Conservation (phyloP, 2,888 invertebrate genomes). For the Drosophila ezoana region DNA sequence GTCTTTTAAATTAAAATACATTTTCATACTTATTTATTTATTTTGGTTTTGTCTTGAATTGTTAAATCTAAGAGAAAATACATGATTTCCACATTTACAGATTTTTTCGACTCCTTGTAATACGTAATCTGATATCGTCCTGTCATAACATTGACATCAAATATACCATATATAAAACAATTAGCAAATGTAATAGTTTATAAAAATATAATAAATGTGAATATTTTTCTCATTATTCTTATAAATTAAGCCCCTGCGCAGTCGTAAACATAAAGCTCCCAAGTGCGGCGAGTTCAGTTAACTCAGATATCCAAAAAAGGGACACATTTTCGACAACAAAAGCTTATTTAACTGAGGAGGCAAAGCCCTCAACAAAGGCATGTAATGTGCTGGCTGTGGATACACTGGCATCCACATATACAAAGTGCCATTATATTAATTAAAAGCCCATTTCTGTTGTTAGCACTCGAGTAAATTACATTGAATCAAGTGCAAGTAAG, state of each 20-base stretch:
- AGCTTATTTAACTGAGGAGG: constrained; percentile 37
- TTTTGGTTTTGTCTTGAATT: too few relatives aligned
- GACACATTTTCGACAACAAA: constrained; percentile 37
- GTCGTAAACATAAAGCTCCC: not conserved
- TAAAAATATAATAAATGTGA: not conserved
- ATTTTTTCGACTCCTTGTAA: too few relatives aligned
- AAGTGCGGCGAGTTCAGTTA: constrained; percentile 15
- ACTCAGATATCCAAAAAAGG: constrained; percentile 31
- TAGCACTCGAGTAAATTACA: constrained; percentile 47
- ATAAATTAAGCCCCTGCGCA: not conserved
- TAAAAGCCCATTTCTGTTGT: constrained; percentile 62
- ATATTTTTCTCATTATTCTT: not conserved
- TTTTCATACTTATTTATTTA: too few relatives aligned
- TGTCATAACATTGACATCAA: too few relatives aligned
- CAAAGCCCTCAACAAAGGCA: constrained; percentile 40
- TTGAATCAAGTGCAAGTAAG: constrained; percentile 19
- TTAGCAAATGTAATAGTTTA: not conserved
- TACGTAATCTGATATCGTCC: too few relatives aligned
- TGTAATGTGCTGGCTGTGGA: constrained; percentile 5
- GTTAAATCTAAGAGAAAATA: too few relatives aligned
- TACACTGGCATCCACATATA: constrained; percentile 15
- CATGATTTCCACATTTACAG: too few relatives aligned
- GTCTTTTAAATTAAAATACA: too few relatives aligned
- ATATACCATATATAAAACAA: not conserved
- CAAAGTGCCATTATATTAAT: constrained; percentile 54